A percentile compares a stretch with the other conserved stretches of the same genome.
phyloP scores from a whole-genome alignment of 2,797 vertebrate genomes.

The Poecilia picta region DNA sequence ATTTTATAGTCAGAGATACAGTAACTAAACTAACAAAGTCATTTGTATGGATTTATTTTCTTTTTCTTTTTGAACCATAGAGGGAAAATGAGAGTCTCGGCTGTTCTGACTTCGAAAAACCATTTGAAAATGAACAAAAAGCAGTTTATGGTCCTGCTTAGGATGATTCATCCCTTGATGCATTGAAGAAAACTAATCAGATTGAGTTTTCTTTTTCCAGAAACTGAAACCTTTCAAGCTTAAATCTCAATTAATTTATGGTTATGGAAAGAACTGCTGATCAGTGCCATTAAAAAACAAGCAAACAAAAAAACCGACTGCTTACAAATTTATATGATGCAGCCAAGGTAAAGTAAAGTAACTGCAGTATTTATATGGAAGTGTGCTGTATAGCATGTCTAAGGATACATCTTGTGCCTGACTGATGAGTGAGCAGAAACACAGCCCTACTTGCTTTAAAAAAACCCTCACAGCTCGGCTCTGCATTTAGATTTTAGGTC shows the following conservation, averaged over 20 bases:
- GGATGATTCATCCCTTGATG: background rate
- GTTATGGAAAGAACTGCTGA: background rate
- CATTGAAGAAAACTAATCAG: background rate
- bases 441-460: background rate
- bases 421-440: constrained; percentile 3
- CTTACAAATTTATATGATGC: background rate
- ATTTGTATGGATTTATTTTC: background rate
- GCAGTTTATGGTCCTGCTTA: background rate
- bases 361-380: background rate
- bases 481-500: background rate
- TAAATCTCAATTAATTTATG: background rate
- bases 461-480: background rate
- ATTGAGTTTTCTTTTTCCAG: background rate
- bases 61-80: too few species aligned
- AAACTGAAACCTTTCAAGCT: background rate
- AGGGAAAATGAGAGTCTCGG: background rate
- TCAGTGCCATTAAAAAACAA: background rate
- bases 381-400: background rate
- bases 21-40: background rate
- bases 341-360: background rate
- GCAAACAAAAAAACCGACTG: background rate
- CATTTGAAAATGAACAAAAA: background rate
- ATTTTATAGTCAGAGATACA: background rate
- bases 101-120: background rate
- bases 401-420: background rate